A percentile compares a stretch with the other conserved stretches of the same genome.
Evolutionary conservation across 2,113 vertebrate genomes (phyloP).

Genomic region (Hydrochoerus hydrochaeris): DNA sequence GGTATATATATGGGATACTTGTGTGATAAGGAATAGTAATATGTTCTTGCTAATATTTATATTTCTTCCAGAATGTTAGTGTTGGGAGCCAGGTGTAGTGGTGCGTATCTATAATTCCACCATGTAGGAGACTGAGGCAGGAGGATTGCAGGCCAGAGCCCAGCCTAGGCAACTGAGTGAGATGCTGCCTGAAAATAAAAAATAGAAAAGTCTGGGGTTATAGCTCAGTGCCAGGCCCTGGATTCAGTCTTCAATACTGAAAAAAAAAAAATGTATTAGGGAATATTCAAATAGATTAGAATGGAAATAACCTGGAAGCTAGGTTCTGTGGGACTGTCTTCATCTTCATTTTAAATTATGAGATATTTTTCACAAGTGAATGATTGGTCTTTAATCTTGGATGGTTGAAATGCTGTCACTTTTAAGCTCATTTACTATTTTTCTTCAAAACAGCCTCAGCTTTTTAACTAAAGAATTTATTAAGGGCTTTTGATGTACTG

Average conservation of each 20-base stretch:
- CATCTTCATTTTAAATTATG: background rate
- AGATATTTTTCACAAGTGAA: slow-evolving; percentile 6
- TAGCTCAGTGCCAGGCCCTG: background rate
- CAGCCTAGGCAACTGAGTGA: background rate
- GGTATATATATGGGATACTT: background rate
- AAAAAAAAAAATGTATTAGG: background rate
- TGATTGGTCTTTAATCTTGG: background rate
- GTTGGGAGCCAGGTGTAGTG: background rate
- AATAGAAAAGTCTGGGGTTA: background rate
- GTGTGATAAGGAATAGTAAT: background rate
- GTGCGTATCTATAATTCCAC: background rate
- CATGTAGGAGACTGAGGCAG: background rate
- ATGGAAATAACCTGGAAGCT: background rate
- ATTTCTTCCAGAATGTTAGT: background rate
- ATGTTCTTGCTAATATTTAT: background rate
- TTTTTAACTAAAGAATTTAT: background rate
- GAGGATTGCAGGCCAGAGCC: background rate
- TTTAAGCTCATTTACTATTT: background rate
- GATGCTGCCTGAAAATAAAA: background rate
- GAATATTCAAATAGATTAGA: background rate
- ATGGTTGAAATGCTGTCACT: background rate
- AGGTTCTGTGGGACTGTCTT: background rate
- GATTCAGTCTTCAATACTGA: background rate
- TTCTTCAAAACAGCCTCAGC: background rate
- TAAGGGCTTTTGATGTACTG: background rate